Percentiles rank a stretch among this genome's conserved stretches.
Evolutionary conservation across 2,888 invertebrate species (phyloP).

Genomic region (Alviniconcha strummeri): DNA sequence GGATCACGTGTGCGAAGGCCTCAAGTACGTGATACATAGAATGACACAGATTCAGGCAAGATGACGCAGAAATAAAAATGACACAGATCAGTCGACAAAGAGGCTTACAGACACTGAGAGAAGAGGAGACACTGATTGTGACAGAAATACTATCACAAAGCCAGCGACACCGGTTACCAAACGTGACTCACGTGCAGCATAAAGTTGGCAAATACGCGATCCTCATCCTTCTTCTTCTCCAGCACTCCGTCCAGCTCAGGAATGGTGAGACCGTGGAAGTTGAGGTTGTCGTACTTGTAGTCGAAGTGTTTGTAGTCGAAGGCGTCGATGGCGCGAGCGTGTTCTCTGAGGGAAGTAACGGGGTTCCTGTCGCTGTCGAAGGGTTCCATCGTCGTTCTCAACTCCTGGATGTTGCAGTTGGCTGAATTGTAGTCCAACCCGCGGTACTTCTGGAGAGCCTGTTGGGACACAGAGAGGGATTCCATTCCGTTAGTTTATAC

Average conservation of each 20-base stretch:
- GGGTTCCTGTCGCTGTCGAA: conserved; percentile 42
- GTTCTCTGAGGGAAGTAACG: conserved; percentile 30
- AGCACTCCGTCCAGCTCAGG: conserved; percentile 47
- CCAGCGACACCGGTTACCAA: too few species aligned
- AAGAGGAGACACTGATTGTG: too few species aligned
- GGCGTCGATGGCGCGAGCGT: conserved; percentile 41
- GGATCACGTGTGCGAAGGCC: too few species aligned
- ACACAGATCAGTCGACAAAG: too few species aligned
- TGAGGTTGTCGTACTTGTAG: conserved; percentile 48
- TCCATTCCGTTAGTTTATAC: too few species aligned
- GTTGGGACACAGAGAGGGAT: too few species aligned
- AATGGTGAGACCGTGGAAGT: conserved; percentile 50
- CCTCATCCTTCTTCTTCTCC: conserved; percentile 35
- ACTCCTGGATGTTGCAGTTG: conserved; percentile 46
- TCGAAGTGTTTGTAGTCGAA: conserved; percentile 43
- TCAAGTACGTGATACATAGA: too few species aligned
- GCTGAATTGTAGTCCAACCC: conserved; percentile 46
- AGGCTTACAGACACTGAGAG: too few species aligned
- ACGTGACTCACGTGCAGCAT: conserved; percentile 24
- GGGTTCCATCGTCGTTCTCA: conserved; percentile 42
- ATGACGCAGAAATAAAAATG: too few species aligned
- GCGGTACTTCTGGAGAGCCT: conserved; percentile 45
- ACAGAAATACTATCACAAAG: too few species aligned
- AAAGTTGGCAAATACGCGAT: conserved; percentile 43
- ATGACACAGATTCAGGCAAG: too few species aligned